Evolutionary conservation across 1,140 invertebrate species (phyloP).

Genomic region (Gryon sp.): DNA sequence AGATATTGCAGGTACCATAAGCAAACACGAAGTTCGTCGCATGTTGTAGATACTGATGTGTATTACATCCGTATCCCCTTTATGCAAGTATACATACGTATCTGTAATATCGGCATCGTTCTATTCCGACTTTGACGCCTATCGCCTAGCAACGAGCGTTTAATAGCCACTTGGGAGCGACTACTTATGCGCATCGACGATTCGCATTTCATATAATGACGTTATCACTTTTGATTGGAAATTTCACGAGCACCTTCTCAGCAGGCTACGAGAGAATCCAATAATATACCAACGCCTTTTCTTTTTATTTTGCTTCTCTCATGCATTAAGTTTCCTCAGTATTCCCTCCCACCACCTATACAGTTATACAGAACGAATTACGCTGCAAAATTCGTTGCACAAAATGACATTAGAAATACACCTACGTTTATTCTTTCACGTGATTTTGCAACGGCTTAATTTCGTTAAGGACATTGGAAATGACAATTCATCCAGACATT

Average conservation of each 20-base stretch:
- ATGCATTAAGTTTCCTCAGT: slow-evolving; percentile 12
- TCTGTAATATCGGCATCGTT: slow-evolving; percentile 49
- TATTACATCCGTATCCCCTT: slow-evolving; percentile 53
- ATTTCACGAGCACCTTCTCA: slow-evolving; percentile 42
- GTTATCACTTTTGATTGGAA: slow-evolving; percentile 57
- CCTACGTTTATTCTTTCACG: too few species aligned
- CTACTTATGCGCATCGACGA: slow-evolving; percentile 60
- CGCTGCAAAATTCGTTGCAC: too few species aligned
- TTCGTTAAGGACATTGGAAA: neutral
- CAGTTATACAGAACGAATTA: too few species aligned
- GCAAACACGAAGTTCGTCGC: slow-evolving; percentile 45
- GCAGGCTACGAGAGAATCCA: slow-evolving; percentile 27
- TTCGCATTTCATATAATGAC: slow-evolving; percentile 60
- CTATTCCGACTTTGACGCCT: slow-evolving; percentile 53
- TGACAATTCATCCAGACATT: slow-evolving; percentile 2
- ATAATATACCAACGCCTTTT: slow-evolving; percentile 9
- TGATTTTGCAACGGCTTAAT: too few species aligned
- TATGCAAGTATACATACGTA: slow-evolving; percentile 49
- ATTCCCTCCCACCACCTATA: too few species aligned
- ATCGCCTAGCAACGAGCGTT: slow-evolving; percentile 59
- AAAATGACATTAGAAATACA: too few species aligned
- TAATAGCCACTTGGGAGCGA: slow-evolving; percentile 57
- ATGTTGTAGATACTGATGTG: slow-evolving; percentile 42
- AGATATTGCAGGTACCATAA: slow-evolving; percentile 43
- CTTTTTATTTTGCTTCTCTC: slow-evolving; percentile 16